Conservation (phyloP, 2,113 vertebrate species). For the Panurus biarmicus region DNA sequence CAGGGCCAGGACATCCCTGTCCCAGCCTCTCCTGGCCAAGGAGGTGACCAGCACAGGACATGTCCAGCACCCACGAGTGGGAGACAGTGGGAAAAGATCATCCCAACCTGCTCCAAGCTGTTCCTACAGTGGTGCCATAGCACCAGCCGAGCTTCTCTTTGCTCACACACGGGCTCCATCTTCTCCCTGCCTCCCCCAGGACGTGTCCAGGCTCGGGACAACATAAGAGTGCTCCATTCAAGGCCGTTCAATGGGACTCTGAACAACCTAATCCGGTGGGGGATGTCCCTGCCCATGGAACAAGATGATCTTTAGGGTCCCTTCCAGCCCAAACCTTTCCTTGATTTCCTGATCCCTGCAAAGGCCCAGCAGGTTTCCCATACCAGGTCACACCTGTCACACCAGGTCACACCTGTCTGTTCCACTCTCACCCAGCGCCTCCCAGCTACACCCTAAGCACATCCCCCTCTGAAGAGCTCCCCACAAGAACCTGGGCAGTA, state of each 20-base stretch:
- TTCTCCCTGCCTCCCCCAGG: not conserved
- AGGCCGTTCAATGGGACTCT: not conserved
- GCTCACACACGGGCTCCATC: not conserved
- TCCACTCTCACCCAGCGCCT: not conserved
- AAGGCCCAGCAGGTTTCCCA: no score
- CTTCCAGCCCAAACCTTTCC: not conserved
- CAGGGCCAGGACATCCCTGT: not conserved
- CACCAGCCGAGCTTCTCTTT: not conserved
- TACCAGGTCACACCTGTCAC: rapidly evolving
- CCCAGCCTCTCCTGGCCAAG: not conserved
- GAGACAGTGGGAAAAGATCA: not conserved
- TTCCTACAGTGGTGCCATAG: rapidly evolving
- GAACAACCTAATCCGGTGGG: rapidly evolving
- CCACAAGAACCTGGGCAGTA: not conserved
- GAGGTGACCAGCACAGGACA: not conserved
- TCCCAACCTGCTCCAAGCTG: not conserved
- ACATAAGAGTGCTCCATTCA: not conserved
- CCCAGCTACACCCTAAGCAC: not conserved
- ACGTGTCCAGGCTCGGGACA: not conserved
- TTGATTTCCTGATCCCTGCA: not conserved
- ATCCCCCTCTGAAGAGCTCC: not conserved
- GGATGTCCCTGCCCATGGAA: not conserved
- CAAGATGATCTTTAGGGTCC: no score
- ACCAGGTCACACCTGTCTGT: not conserved
- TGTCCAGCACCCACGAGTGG: not conserved